phyloP scores from a whole-genome alignment of 2,113 vertebrate genomes.

The Caracal caracal region DNA sequence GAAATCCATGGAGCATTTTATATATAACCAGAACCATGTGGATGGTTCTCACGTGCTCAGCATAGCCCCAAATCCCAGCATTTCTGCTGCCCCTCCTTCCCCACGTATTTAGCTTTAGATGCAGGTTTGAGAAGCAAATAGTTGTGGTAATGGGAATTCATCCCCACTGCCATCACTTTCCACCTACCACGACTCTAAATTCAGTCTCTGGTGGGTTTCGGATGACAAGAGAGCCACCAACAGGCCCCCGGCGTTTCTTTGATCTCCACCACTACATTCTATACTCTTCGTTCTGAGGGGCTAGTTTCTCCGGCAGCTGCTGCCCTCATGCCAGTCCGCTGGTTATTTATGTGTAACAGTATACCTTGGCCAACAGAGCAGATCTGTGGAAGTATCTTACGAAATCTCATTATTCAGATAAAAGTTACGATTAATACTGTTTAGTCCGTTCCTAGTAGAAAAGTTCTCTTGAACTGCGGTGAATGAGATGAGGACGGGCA shows the following conservation, averaged over 20 bases:
- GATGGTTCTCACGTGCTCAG: constrained; percentile 23
- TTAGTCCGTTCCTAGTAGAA: not conserved
- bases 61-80: not conserved
- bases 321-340: constrained; percentile 10
- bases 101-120: not conserved
- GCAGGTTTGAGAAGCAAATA: constrained; percentile 12
- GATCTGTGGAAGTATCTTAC: constrained; percentile 37
- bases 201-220: not conserved
- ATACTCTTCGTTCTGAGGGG: not conserved
- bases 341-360: constrained; percentile 61
- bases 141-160: not conserved
- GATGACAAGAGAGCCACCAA: constrained; percentile 29
- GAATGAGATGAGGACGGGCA: not conserved
- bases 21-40: constrained; percentile 76
- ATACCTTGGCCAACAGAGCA: constrained; percentile 3
- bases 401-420: constrained; percentile 34
- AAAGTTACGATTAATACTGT: not conserved
- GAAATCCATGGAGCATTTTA: constrained; percentile 75
- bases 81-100: constrained; percentile 30
- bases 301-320: constrained; percentile 59
- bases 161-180: not conserved
- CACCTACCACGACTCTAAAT: not conserved
- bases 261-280: constrained; percentile 62
- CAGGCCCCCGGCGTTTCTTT: constrained; percentile 48
- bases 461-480: not conserved